Evolutionary conservation across 37 sponge, comb jelly and placozoan genomes (phyloP).

Genomic region (Hormiphora californensis): DNA sequence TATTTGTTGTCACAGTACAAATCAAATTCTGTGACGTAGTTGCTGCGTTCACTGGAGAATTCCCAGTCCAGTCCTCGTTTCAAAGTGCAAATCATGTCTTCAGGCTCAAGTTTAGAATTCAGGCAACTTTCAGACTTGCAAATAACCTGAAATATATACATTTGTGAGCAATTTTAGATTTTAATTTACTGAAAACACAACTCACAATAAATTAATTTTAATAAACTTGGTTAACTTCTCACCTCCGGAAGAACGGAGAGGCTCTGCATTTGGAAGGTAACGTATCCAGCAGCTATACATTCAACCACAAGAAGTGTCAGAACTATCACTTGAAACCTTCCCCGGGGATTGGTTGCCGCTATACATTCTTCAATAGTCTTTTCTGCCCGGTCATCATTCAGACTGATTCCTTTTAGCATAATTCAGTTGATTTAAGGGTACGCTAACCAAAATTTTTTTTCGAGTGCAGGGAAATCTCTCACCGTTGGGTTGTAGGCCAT

Average conservation of each 20-base stretch:
- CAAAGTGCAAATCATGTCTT: neutral
- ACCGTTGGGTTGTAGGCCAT: too few species aligned
- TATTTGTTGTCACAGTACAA: constrained; percentile 33
- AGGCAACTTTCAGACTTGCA: neutral
- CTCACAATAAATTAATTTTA: too few species aligned
- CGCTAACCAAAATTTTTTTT: too few species aligned
- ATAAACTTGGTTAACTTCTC: neutral
- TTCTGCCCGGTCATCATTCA: neutral
- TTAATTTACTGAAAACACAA: neutral
- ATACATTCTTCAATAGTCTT: neutral
- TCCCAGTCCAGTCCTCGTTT: neutral
- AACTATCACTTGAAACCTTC: neutral
- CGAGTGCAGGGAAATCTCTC: too few species aligned
- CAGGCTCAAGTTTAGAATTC: neutral
- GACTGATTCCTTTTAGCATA: too few species aligned
- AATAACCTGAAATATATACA: neutral
- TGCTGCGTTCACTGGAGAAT: neutral
- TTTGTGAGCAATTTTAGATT: neutral
- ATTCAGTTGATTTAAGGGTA: too few species aligned
- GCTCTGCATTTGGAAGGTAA: constrained; percentile 32
- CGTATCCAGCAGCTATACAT: neutral
- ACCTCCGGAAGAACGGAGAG: constrained; percentile 1
- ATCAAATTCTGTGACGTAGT: neutral
- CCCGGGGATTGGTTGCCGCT: neutral
- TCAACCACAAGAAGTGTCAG: neutral